Base-by-base conservation (phyloP, 2,888 invertebrate species). In the Rosalia funebris region DNA sequence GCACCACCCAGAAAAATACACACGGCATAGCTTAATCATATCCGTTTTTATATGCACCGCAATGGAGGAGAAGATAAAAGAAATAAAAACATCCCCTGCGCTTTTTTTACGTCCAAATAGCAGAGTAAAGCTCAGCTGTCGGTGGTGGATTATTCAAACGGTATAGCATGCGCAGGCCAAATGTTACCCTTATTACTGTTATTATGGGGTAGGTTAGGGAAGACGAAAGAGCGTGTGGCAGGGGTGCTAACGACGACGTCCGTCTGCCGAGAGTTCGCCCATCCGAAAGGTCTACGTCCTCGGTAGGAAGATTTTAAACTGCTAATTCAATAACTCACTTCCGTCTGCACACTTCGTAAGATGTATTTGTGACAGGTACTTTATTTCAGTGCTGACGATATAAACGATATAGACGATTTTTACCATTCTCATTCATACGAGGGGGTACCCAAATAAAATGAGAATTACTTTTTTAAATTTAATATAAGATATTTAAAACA, bases 141-240 rank as follows among this genome's bases (percentile, higher is more conserved):
- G 63, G 50, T 61, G 57, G 57, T 58, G 63, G 66, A 69, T 70
- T 70, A 73, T 71, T 71, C 72, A 71, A 68, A 68, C 63, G 61
- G 67, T 63, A 66, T 62, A 66, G 66, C 73, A 71, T 70, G 70
- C 69, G 73, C 68, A 69, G 65, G 71, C 72, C 73, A 71, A 73
- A 73, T 73, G 73, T 71, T 72, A 68, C 65, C 69, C 62, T 71
- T 71, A 72, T 73, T 70, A 71, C 68, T 60, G 48, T 25, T 25
- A 50, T 50, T 61, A 52, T 45, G 41, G 71, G 70, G 71, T 71
- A 71, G 66, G 70, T 60, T 66, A 67, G 61, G 70, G 70, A 62
- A 54, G 60, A 63, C 55, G 57, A 52, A 59, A 48, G 48, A 42
- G 42, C 48, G 52, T 42, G 52, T 52, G 37, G 37, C 45, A 34